Base-by-base conservation (phyloP, 2,113 vertebrate genomes). In the human (Homo sapiens) region DNA sequence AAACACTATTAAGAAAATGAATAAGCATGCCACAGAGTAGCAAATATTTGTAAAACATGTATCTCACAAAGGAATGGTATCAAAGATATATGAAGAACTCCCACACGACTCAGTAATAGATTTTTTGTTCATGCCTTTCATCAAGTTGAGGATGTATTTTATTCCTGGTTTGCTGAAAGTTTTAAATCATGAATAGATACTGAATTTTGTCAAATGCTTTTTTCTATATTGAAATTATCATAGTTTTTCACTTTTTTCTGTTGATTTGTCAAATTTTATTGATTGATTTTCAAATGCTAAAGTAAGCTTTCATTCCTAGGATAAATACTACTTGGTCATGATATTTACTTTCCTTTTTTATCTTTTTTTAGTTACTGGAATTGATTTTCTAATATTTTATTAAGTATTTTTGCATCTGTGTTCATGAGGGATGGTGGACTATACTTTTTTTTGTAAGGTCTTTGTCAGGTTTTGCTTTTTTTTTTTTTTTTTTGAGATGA, bases 191-290 rank as follows among this genome's bases (percentile, higher is more conserved):
- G 22, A 92, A 45, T 95, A 55, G 66, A 35, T 70, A 78, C 90
- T 91, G n/a, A 72, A 91, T 95, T 94, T 95, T 86, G 25, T 93
- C 57, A 89, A 85, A 78, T 73, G n/a, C 18, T 61, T 92, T 90
- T 90, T 90, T 83, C 52, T 78, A 10, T 78, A 35, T 93, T 93
- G 17, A 93, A 82, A 83, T 82, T 88, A 10, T 70, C 43, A 43
- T 40, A 81, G 8, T 50, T 90, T 61, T 27, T 25, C 25, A 45
- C 48, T 76, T 70, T 90, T 86, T 66, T 93, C 40, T 86, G 20
- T 91, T 87, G 30, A 89, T 72, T 43, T 43, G 8, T 43, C 78
- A 20, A 68, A 59, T 82, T 87, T 87, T 10, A 43, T 70, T 82
- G 52, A 61, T n/a, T 88, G 43, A 30, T 30, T 97, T 97, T 95